phyloP scores from a whole-genome alignment of 1,140 invertebrate species.

The Heliconius hermathena region DNA sequence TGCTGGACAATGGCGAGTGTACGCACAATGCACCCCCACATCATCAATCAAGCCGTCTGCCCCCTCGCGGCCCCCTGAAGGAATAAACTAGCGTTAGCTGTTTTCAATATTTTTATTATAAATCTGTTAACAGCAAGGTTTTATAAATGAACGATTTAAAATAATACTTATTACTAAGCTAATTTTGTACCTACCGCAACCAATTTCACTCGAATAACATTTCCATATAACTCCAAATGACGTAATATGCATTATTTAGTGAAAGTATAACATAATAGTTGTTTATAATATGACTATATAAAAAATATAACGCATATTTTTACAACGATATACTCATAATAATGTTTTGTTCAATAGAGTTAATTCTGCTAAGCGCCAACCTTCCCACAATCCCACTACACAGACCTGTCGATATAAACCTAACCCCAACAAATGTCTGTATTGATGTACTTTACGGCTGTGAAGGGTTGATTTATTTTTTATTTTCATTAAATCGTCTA shows the following conservation, averaged over 20 bases:
- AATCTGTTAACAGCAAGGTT: background rate
- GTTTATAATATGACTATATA: background rate
- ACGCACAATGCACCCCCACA: constrained; percentile 66
- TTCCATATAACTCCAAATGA: background rate
- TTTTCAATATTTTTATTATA: constrained; percentile 33
- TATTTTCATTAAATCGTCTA: constrained; percentile 8
- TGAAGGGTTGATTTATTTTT: constrained; percentile 9
- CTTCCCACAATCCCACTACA: background rate
- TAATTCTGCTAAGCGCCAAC: background rate
- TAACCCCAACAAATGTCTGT: constrained; percentile 8
- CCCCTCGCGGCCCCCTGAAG: constrained; percentile 44
- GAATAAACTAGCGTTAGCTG: constrained; percentile 39
- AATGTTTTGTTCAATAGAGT: background rate
- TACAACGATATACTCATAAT: background rate
- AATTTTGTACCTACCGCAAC: background rate
- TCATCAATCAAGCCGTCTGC: constrained; percentile 73
- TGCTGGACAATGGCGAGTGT: constrained; percentile 68
- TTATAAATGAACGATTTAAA: background rate
- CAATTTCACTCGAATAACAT: background rate
- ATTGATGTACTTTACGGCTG: constrained; percentile 5
- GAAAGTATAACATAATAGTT: background rate
- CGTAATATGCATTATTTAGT: background rate
- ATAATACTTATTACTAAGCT: background rate
- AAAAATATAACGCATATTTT: too few species aligned
- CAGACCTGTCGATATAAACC: constrained; percentile 10